Base-by-base conservation (phyloP, 2,113 vertebrate species). In the Catharus fuscescens region DNA sequence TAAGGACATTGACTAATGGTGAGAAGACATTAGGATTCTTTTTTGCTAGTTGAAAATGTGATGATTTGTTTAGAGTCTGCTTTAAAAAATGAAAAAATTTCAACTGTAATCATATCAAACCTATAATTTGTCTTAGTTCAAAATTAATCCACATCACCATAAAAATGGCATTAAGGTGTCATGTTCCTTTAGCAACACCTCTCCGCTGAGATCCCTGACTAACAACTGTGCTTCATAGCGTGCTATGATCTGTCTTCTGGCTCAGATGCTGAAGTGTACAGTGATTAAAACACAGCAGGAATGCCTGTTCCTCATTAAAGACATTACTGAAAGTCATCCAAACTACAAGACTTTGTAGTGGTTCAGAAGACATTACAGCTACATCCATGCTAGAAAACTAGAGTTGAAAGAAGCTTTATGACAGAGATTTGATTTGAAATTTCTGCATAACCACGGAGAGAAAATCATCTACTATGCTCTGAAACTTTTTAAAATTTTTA, bases 221-320 rank as follows among this genome's bases (percentile, higher is more conserved):
- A 80, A 80, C 10, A 61, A 79, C 15, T 64, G 29, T 78, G 44
- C 32, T 69, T 25, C 48, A 53, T 20, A 53, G 56, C 0, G 0
- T 70, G n/a, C 56, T 71, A 11, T 36, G 57, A 74, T 71, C 53
- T 88, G 47, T 72, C 57, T 88, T 48, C 66, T 90, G 76, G 18
- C 44, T 86, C 53, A 76, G 48, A 62, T 74, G 38, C 11, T 81
- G 61, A 57, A 70, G 28, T 28, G 21, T 67, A 50, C 1, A 1
- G 61, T 88, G 70, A 86, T 90, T 85, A 94, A 90, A 92, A 71
- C 42, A 50, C 52, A 81, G 47, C 61, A 90, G 70, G 71, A 90
- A 66, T 62, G 50, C 19, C 44, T 79, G 66, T 44, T 45, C 25
- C 61, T 90, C 64, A 31, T 85, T 78, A 88, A 90, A 90, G 52